These are phyloP conservation scores for Nothura maculosa DNA, from an alignment of 2,797 vertebrate species.

Conservation along the genomic window DNA sequence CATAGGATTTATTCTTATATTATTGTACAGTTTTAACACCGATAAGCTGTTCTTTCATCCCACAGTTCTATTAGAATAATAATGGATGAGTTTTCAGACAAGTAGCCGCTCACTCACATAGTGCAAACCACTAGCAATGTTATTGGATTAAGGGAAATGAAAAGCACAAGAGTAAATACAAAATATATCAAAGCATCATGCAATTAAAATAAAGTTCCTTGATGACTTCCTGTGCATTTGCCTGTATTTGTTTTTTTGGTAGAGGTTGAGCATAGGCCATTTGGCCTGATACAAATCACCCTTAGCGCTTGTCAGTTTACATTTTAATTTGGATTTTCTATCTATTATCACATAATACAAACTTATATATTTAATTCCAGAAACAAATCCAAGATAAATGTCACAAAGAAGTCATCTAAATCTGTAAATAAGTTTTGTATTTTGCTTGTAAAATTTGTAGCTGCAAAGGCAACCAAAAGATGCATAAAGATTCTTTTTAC, in stretches of 20 bases:
- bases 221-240: neutral
- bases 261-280: neutral
- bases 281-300: neutral
- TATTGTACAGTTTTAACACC: neutral
- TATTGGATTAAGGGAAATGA: slow-evolving; percentile 1
- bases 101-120: neutral
- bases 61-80: slow-evolving; percentile 7
- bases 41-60: slow-evolving; percentile 14
- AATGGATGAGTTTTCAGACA: slow-evolving; percentile 26
- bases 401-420: neutral
- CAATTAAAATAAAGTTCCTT: slow-evolving; percentile 1
- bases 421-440: neutral
- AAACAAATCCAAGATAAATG: neutral
- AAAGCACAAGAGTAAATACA: neutral
- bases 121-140: neutral
- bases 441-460: neutral
- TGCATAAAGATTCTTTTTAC: neutral
- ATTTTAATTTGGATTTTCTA: neutral
- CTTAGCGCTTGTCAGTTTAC: neutral
- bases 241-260: neutral
- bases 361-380: neutral
- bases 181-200: neutral
- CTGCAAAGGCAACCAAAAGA: neutral
- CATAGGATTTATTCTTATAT: neutral
- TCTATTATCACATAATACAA: neutral